These are phyloP conservation scores for Dendronephthya gigantea DNA, from an alignment of 64 coral and sea anemone species.

Conservation along the genomic window DNA sequence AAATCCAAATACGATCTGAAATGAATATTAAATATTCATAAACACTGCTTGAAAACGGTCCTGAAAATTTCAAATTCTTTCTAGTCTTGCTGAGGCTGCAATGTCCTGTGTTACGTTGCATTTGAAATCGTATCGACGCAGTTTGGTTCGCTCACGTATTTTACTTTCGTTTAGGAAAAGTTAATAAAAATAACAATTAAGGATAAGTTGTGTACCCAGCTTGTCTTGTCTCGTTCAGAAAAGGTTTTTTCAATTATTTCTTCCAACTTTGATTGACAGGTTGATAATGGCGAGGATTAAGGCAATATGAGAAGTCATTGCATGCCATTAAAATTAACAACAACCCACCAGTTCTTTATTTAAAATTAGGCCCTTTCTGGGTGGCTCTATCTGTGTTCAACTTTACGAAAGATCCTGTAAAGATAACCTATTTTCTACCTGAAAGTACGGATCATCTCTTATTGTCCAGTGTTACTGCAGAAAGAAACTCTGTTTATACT, in stretches of 20 bases:
- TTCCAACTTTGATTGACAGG: not conserved
- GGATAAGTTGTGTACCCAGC: not conserved
- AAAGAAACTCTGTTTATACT: too few relatives aligned
- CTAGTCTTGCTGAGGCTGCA: not conserved
- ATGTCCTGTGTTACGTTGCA: not conserved
- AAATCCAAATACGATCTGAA: too few relatives aligned
- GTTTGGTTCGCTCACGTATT: not conserved
- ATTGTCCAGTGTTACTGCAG: too few relatives aligned
- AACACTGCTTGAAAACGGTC: too few relatives aligned
- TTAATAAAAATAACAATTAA: not conserved
- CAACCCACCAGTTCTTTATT: not conserved
- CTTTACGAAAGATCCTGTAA: too few relatives aligned
- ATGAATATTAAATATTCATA: too few relatives aligned
- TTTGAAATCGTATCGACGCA: not conserved
- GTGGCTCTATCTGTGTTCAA: too few relatives aligned
- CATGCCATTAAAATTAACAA: too few relatives aligned
- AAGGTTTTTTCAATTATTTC: conserved; percentile 7
- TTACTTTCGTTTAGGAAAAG: not conserved
- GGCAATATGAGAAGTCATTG: not conserved
- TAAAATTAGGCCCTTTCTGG: not conserved
- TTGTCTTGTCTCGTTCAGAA: not conserved
- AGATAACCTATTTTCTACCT: too few relatives aligned
- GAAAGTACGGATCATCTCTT: too few relatives aligned
- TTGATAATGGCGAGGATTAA: not conserved
- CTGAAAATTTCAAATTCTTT: not conserved